Percentiles rank a stretch among this genome's conserved stretches.
Conservation (phyloP, 2,797 vertebrate species). For the Poeciliopsis turneri region DNA sequence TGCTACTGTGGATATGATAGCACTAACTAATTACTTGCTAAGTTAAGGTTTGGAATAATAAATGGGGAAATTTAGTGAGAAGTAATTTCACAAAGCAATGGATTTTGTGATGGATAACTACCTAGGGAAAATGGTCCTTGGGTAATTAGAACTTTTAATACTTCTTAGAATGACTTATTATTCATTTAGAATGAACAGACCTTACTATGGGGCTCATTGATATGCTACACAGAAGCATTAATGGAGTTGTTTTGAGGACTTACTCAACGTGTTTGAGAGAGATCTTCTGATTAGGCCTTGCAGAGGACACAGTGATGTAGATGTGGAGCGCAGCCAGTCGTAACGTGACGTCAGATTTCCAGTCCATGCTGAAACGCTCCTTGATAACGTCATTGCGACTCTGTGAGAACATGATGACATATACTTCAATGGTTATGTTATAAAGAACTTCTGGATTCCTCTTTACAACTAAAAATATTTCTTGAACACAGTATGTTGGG, state of each 20-base stretch:
- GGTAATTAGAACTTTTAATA: conserved; percentile 60
- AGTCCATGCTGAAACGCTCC: conserved; percentile 93
- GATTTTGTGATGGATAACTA: conserved; percentile 47
- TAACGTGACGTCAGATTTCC: conserved; percentile 93
- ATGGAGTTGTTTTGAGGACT: conserved; percentile 73
- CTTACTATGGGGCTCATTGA: conserved; percentile 31
- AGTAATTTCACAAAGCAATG: conserved; percentile 62
- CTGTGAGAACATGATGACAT: conserved; percentile 71
- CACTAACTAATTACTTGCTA: conserved; percentile 58
- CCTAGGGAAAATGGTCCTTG: conserved; percentile 46
- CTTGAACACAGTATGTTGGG: neutral
- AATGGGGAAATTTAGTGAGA: conserved; percentile 52
- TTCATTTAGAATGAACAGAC: conserved; percentile 59
- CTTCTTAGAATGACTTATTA: conserved; percentile 53
- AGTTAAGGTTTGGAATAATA: conserved; percentile 55
- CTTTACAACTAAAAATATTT: neutral
- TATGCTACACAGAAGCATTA: conserved; percentile 24
- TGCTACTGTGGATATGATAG: conserved; percentile 52
- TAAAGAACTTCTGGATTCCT: neutral
- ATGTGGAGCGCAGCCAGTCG: conserved; percentile 95
- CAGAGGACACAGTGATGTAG: conserved; percentile 96
- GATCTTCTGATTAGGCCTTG: conserved; percentile 96
- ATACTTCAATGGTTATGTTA: neutral
- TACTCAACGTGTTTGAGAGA: conserved; percentile 98
- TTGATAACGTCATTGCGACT: conserved; percentile 98